Conservation (phyloP, 2,797 vertebrate genomes). For the Moxostoma hubbsi region DNA sequence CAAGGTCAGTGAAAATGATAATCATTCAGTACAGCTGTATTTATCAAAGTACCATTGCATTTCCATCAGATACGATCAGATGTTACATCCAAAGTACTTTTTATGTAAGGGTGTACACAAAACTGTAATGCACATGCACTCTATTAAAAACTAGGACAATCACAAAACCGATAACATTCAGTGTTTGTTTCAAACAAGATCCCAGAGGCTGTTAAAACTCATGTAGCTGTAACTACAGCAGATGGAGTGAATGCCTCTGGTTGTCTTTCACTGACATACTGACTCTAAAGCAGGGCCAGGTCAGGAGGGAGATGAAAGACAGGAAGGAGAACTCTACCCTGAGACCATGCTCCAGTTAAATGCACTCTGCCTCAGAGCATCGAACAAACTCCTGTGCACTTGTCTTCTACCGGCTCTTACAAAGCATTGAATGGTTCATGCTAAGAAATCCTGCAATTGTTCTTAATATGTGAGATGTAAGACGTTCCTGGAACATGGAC, state of each 20-base stretch:
- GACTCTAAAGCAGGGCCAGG: slow-evolving; percentile 13
- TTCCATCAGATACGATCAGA: too few species aligned
- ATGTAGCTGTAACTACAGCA: not conserved
- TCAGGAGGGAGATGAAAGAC: not conserved
- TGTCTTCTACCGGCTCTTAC: not conserved
- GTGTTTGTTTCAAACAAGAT: too few species aligned
- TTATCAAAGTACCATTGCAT: too few species aligned
- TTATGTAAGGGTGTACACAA: not conserved
- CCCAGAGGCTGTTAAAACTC: too few species aligned
- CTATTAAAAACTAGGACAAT: not conserved
- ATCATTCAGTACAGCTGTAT: too few species aligned
- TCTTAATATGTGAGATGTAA: too few species aligned
- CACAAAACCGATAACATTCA: not conserved
- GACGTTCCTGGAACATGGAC: not conserved
- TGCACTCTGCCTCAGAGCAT: slow-evolving; percentile 6
- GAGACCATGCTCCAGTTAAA: slow-evolving; percentile 24
- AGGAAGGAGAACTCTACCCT: slow-evolving; percentile 5
- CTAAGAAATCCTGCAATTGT: not conserved
- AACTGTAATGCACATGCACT: too few species aligned
- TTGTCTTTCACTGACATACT: slow-evolving; percentile 33
- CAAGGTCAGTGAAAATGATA: too few species aligned
- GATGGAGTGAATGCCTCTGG: slow-evolving; percentile 31
- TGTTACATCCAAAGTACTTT: not conserved
- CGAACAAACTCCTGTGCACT: slow-evolving; percentile 5
- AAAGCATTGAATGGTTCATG: slow-evolving; percentile 6